Evolutionary conservation across 2,113 vertebrate species (phyloP).

Genomic region (Notiomystis cincta): DNA sequence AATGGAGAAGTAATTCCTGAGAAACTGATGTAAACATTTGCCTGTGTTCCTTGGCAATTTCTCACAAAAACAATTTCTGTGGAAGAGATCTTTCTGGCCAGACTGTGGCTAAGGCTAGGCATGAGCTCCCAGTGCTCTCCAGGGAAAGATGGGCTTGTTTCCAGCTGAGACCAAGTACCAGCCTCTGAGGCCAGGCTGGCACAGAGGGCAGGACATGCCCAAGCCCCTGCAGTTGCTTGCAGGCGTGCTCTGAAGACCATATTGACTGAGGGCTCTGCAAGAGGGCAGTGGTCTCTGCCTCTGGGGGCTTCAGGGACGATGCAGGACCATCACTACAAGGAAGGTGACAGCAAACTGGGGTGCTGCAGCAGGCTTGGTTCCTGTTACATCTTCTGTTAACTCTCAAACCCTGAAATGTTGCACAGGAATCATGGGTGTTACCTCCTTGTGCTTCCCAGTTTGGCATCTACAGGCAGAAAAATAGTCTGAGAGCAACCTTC

Average conservation of each 20-base stretch:
- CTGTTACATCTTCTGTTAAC: background rate
- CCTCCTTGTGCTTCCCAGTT: background rate
- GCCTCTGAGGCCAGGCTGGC: background rate
- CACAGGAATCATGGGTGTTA: background rate
- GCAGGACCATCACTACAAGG: background rate
- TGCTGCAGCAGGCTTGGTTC: background rate
- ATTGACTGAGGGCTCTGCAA: background rate
- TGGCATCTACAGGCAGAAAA: background rate
- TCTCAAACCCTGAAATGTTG: background rate
- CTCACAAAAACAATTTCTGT: background rate
- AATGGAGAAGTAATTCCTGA: background rate
- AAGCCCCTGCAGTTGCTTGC: background rate
- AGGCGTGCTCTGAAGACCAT: background rate
- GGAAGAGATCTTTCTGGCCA: background rate
- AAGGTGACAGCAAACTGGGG: background rate
- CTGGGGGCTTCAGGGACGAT: accelerated
- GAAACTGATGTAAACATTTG: background rate
- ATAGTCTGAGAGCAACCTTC: background rate
- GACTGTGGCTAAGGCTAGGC: background rate
- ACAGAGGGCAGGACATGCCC: background rate
- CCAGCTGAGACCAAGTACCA: background rate
- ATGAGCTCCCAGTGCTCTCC: background rate
- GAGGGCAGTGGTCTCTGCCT: background rate
- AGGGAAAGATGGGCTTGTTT: background rate
- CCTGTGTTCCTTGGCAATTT: conserved; percentile 14